Base-by-base conservation (phyloP, 2,888 invertebrate genomes). In the Cyclophora albipunctata region DNA sequence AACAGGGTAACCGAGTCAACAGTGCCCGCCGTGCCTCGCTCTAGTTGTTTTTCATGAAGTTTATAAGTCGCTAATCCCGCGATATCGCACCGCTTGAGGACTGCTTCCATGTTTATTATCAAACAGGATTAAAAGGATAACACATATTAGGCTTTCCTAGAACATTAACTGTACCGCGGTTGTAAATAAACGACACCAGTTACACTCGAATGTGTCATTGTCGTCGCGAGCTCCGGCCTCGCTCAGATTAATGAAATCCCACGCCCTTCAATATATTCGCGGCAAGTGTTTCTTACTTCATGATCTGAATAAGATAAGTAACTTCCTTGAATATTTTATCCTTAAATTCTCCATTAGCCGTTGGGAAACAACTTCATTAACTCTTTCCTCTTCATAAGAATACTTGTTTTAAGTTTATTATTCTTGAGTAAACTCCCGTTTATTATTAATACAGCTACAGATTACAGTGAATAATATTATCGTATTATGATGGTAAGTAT, bases 51-150 rank as follows among this genome's bases (percentile, higher is more conserved):
- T 68, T 69, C 63, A 64, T 64, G 59, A 72, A 69, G 63, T 71
- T 69, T 62, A 62, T 64, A 71, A 70, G 67, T 65, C 65, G 59
- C 58, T 75, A 76, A 78, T 75, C 75, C 68, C 53, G 55, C 62
- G 67, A 67, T 69, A 72, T 72, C 66, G 66, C 67, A 63, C 64
- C 53, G 57, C 64, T 61, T 48, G 58, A 64, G 66, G 64, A 58
- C 64, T 59, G 65, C 62, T 68, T 55, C 66, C 69, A 66, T 73
- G 76, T 78, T 78, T 77, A 81, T 78, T 78, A 70, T 75, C 73
- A 69, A 71, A 74, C 66, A 67, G 75, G 78, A 78, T 80, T 78
- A 75, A 73, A 72, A 73, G 75, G 74, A 74, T 76, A 72, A 71
- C 68, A 62, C 69, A 70, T 70, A 78, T 78, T 73, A 75, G 70